Conservation (phyloP, 1,140 invertebrate species). For the Neocloeon triangulifer region DNA sequence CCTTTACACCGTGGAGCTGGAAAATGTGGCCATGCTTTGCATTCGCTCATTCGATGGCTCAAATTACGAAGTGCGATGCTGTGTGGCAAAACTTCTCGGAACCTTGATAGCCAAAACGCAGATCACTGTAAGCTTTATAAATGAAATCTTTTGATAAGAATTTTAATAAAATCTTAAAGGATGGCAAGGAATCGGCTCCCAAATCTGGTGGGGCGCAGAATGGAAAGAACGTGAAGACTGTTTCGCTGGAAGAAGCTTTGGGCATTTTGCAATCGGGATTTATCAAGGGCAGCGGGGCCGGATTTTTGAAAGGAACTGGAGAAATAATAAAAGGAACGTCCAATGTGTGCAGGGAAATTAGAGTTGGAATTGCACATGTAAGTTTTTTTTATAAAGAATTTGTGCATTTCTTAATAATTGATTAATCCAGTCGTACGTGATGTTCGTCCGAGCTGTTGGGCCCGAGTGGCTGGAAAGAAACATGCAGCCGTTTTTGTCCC, state of each 20-base stretch:
- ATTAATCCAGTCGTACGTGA: constrained; percentile 60
- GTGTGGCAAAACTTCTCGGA: constrained; percentile 78
- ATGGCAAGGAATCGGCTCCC: constrained; percentile 18
- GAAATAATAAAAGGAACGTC: constrained; percentile 92
- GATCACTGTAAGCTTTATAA: too few relatives aligned
- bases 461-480: constrained; percentile 86
- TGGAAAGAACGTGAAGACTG: constrained; percentile 29
- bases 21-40: constrained; percentile 69
- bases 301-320: constrained; percentile 82
- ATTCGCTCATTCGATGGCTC: constrained; percentile 82
- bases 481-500: constrained; percentile 57
- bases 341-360: constrained; percentile 77
- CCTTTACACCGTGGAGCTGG: constrained; percentile 72
- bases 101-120: constrained; percentile 67
- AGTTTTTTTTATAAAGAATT: constrained; percentile 21
- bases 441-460: constrained; percentile 82
- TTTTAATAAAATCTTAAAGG: not conserved
- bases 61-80: constrained; percentile 82
- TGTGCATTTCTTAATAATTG: constrained; percentile 1
- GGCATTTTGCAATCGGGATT: constrained; percentile 87
- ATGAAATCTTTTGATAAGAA: constrained; percentile 7
- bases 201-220: constrained; percentile 15
- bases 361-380: constrained; percentile 85
- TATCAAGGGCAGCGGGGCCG: constrained; percentile 64
- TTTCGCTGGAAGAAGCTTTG: constrained; percentile 80